Evolutionary conservation across 1,140 invertebrate species (phyloP).

Genomic region (Reticulitermes speratus): DNA sequence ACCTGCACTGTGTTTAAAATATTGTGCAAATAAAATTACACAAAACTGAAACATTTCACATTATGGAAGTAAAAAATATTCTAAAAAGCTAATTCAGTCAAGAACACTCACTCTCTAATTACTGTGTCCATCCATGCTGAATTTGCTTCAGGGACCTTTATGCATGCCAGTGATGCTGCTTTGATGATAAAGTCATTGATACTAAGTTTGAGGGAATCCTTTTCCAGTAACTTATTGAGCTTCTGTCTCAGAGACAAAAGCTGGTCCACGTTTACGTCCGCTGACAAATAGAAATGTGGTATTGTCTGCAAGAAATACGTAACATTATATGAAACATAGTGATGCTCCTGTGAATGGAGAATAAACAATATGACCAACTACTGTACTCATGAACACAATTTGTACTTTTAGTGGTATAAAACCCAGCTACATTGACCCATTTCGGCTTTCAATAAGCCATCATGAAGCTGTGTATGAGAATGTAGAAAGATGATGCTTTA

Average conservation of each 20-base stretch:
- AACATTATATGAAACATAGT: background rate
- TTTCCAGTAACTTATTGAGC: slow-evolving; percentile 74
- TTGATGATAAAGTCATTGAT: slow-evolving; percentile 99
- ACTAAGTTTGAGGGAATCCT: slow-evolving; percentile 82
- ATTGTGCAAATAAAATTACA: too few relatives aligned
- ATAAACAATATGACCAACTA: background rate
- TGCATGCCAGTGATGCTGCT: slow-evolving; percentile 87
- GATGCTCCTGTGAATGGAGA: background rate
- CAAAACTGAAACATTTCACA: too few relatives aligned
- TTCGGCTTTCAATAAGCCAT: too few relatives aligned
- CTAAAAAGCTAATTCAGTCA: too few relatives aligned
- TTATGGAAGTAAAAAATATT: too few relatives aligned
- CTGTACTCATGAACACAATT: background rate
- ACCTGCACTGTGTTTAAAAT: too few relatives aligned
- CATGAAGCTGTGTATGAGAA: too few relatives aligned
- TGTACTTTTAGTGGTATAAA: too few relatives aligned
- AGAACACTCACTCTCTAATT: slow-evolving; percentile 81
- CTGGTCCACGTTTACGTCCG: slow-evolving; percentile 85
- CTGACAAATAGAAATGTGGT: slow-evolving; percentile 94
- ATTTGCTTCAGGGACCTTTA: slow-evolving; percentile 92
- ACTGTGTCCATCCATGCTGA: slow-evolving; percentile 93
- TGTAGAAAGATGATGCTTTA: too few relatives aligned
- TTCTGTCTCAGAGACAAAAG: slow-evolving; percentile 62
- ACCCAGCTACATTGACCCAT: too few relatives aligned
- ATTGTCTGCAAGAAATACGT: slow-evolving; percentile 60